phyloP scores from a whole-genome alignment of 1,140 invertebrate genomes.

The Saccostrea echinata region DNA sequence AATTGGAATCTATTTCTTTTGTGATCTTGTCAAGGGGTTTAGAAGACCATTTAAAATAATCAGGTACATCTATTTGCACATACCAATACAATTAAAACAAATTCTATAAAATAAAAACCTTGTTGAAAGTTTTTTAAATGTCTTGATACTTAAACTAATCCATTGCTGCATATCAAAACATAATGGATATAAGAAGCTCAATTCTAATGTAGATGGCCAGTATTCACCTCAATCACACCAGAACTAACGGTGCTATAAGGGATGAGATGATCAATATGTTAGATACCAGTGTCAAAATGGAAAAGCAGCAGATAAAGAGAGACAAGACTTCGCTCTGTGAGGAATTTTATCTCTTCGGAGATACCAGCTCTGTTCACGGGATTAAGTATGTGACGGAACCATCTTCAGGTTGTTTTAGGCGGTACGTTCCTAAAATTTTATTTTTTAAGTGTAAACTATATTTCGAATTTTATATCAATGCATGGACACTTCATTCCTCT shows the following conservation, averaged over 20 bases:
- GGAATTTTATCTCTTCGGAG: not conserved
- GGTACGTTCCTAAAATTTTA: not conserved
- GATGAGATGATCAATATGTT: constrained; percentile 28
- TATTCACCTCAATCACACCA: not conserved
- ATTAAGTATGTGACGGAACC: not conserved
- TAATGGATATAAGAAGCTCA: not conserved
- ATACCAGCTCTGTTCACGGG: not conserved
- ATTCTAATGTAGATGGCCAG: not conserved
- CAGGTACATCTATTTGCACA: no score
- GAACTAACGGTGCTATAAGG: not conserved
- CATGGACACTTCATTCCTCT: no score
- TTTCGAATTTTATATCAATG: no score
- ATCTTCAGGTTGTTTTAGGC: not conserved
- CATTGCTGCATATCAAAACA: not conserved
- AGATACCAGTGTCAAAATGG: not conserved
- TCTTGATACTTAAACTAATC: not conserved
- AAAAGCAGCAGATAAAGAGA: not conserved
- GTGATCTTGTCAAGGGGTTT: no score
- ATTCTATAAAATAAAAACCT: no score
- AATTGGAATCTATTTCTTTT: no score
- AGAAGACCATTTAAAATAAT: no score
- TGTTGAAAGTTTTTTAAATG: not conserved
- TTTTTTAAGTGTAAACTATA: not conserved
- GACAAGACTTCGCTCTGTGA: not conserved
- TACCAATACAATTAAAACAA: no score